Evolutionary conservation across 2,797 vertebrate genomes (phyloP), one percentile per base, ranked within the genome.

Genomic region (Sternarchorhynchus goeldii): DNA sequence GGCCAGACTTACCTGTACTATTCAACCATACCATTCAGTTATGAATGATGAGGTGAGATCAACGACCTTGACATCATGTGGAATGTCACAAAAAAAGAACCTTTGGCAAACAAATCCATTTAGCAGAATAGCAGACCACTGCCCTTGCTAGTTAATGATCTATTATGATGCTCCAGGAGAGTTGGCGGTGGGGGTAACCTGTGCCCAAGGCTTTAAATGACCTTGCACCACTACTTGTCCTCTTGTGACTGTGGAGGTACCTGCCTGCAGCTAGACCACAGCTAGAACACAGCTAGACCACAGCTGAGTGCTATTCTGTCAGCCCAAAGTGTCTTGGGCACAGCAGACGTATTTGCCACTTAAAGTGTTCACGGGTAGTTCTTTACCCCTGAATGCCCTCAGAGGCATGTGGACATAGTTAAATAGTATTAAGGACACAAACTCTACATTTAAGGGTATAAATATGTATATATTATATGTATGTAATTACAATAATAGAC

Each of bases 251-350:
- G 70, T 17, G 14, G 25, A 41, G 67, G 53, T 84, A 76, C 67
- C 60, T 82, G 80, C 67, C 60, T 82, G 79, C 83, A 79, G 5
- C 36, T 57, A 21, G 63, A 84, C 78, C 71, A 78, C 87, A 80
- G 75, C 36, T 57, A 21, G 63, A 84, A 77, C 71, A 78, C 87
- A 80, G 75, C 36, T 57, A 21, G 63, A 84, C 78, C 71, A 78
- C 87, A 80, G 75, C 86, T 85, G 85, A 83, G 87, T 14, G 76
- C 64, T 90, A 88, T 90, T 89, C 90, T 89, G 75, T 90, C 86
- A 87, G 79, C 75, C 4, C 79, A 79, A 80, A 81, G 80, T 87
- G 79, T 80, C 68, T 71, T 73, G 39, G 17, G 73, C 71, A 73
- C 58, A 58, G 21, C 58, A 58, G 21, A 68, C 39, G 55, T 20